Percentiles rank a stretch among this genome's conserved stretches.
phyloP scores from a whole-genome alignment of 2,797 vertebrate genomes.

The Liparis tanakae region DNA sequence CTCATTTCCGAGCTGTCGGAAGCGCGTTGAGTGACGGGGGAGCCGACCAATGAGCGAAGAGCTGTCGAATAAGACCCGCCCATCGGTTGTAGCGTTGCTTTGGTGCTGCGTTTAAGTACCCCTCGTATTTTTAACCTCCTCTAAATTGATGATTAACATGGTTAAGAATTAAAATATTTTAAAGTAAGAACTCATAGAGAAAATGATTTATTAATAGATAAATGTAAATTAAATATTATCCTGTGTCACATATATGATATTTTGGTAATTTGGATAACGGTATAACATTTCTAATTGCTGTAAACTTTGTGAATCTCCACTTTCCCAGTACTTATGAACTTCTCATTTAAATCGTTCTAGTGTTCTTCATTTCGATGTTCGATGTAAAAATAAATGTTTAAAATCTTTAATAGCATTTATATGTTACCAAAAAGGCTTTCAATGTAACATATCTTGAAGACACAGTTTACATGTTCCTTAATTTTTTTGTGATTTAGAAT shows the following conservation, averaged over 20 bases:
- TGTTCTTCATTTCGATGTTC: background rate
- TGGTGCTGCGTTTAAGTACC: background rate
- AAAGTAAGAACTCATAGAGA: background rate
- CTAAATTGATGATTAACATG: rapidly evolving
- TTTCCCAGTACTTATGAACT: background rate
- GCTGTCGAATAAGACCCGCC: conserved; percentile 4
- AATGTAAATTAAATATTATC: background rate
- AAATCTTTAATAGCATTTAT: background rate
- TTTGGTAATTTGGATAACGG: background rate
- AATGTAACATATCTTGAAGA: background rate
- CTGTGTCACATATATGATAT: background rate
- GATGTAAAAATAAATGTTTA: background rate
- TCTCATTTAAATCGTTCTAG: background rate
- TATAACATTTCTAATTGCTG: background rate
- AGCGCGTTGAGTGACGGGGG: conserved; percentile 15
- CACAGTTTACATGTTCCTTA: background rate
- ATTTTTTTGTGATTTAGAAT: background rate
- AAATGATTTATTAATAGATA: background rate
- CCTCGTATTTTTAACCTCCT: rapidly evolving
- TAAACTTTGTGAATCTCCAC: background rate
- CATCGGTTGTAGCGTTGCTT: rapidly evolving
- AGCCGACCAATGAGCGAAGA: conserved; percentile 40
- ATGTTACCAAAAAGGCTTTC: background rate
- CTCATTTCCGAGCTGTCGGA: conserved; percentile 57
- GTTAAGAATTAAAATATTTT: rapidly evolving